A percentile compares a stretch with the other conserved stretches of the same genome.
Evolutionary conservation across 2,888 invertebrate genomes (phyloP).

Genomic region (Drosophila picticornis): DNA sequence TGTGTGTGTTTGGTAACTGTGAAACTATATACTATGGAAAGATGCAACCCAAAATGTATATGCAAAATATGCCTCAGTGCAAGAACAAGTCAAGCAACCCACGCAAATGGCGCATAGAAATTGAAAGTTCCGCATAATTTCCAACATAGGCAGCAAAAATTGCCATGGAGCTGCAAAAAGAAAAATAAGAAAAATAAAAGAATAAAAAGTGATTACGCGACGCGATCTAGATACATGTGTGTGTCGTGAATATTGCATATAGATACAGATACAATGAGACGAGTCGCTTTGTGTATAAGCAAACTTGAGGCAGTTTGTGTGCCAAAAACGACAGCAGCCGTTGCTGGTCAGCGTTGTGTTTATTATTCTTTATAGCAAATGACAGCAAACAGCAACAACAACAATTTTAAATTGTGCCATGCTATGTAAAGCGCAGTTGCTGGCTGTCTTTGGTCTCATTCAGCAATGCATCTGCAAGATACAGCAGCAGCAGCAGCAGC

Average conservation of each 20-base stretch:
- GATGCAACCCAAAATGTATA: not conserved
- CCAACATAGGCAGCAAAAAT: conserved; percentile 31
- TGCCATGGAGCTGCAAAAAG: conserved; percentile 8
- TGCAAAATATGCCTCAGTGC: conserved; percentile 9
- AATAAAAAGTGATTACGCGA: conserved; percentile 65
- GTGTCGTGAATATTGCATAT: conserved; percentile 16
- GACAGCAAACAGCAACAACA: conserved; percentile 47
- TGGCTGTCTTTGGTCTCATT: conserved; percentile 41
- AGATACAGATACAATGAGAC: conserved; percentile 44
- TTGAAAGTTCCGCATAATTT: conserved; percentile 70
- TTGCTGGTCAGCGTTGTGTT: conserved; percentile 44
- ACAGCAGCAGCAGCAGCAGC: conserved; percentile 38
- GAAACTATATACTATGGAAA: conserved; percentile 44
- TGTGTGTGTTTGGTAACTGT: conserved; percentile 57
- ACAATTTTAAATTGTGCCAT: conserved; percentile 25
- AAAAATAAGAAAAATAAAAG: not conserved
- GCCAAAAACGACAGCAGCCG: conserved; percentile 54
- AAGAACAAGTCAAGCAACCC: conserved; percentile 58
- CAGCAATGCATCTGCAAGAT: conserved; percentile 70
- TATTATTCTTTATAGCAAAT: conserved; percentile 63
- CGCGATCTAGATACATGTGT: conserved; percentile 71
- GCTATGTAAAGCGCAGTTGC: conserved; percentile 32
- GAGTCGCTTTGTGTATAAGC: conserved; percentile 43
- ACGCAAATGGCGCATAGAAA: conserved; percentile 65
- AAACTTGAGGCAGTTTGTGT: conserved; percentile 45